Base-by-base conservation (phyloP, 1,140 invertebrate species). In the Chironomus striatipennis region DNA sequence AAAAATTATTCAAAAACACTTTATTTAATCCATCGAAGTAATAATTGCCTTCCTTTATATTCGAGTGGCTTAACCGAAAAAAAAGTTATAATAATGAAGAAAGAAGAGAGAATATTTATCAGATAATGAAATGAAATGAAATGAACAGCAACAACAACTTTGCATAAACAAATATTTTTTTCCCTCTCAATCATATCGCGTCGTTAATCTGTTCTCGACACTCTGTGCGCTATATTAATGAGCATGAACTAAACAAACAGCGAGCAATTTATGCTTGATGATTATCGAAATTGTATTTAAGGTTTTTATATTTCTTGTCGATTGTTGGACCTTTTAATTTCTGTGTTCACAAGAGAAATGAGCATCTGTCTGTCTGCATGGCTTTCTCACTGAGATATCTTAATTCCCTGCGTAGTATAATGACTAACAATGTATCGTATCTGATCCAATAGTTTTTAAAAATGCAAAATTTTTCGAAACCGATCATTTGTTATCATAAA, bases 401-500 rank as follows among this genome's bases (percentile, higher is more conserved):
- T 21, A 70, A 70, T 70, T 34, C 24, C 24, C 24, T 34, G 24
- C 24, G 24, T 34, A 34, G 24, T 34, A 34, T n/a, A n/a, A n/a
- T n/a, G n/a, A n/a, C n/a, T n/a, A n/a, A n/a, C 24, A 34, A 34
- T 34, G 24, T 34, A 34, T 34, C 24, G 24, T 34, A 34, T 34
- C 24, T 34, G 24, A 34, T 34, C 24, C 24, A 34, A 34, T 34
- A 34, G 24, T 34, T 34, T 34, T 34, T 34, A 34, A 34, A n/a
- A 34, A 34, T 34, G 24, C 24, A 34, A 34, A 34, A 34, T 1
- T 21, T 6, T 21, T n/a, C n/a, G n/a, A 20, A n/a, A 20, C n/a
- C 7, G 65, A 70, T 70, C 65, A 70, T 70, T 70, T 70, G 65
- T 70, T 70, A 70, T 70, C 65, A 70, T 70, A 17, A 21, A 70